Conservation (phyloP, 2,888 invertebrate species). For the Aleiodes leptofemur region DNA sequence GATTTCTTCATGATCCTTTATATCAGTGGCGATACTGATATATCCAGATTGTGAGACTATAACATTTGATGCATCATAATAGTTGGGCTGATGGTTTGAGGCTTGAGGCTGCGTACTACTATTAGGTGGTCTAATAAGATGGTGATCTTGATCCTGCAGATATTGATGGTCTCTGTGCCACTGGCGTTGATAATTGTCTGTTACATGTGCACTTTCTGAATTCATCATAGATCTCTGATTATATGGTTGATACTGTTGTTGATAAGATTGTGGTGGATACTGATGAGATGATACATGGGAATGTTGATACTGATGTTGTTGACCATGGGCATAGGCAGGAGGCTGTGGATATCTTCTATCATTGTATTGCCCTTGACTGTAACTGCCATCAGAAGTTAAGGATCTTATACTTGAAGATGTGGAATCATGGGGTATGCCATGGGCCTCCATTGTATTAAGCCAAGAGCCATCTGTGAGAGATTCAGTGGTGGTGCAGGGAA, state of each 20-base stretch:
- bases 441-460: conserved; percentile 79
- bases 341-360: conserved; percentile 70
- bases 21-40: conserved; percentile 84
- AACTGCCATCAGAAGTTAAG: conserved; percentile 69
- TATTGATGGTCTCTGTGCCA: conserved; percentile 71
- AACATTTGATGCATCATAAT: conserved; percentile 79
- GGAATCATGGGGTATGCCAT: conserved; percentile 75
- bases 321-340: conserved; percentile 67
- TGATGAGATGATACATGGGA: conserved; percentile 68
- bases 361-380: conserved; percentile 67
- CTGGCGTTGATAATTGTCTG: conserved; percentile 69
- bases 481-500: conserved; percentile 77
- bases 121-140: conserved; percentile 55
- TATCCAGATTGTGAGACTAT: conserved; percentile 88
- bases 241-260: conserved; percentile 69
- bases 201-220: conserved; percentile 65
- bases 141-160: conserved; percentile 62
- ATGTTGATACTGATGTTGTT: conserved; percentile 67
- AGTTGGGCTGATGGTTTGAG: conserved; percentile 69
- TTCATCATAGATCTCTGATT: conserved; percentile 61
- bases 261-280: conserved; percentile 69
- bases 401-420: conserved; percentile 77
- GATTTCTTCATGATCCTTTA: conserved; percentile 77
- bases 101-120: conserved; percentile 43
- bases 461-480: conserved; percentile 77